Evolutionary conservation across 2,888 invertebrate species (phyloP), one percentile per base, ranked within the genome.

Genomic region (Lasioglossum figueresi): DNA sequence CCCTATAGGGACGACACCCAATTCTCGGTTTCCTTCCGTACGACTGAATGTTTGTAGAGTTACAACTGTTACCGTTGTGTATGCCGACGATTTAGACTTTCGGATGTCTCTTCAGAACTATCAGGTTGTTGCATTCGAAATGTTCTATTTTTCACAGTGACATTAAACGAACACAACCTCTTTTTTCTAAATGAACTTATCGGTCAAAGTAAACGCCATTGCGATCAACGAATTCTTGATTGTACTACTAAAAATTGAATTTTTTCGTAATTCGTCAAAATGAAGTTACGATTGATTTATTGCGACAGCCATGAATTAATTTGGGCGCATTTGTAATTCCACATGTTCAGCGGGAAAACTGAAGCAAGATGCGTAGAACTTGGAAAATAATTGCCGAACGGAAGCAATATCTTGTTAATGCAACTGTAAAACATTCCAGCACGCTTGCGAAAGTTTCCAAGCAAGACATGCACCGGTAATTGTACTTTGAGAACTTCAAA

Each of bases 401-500:
- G 56, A n/a, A 56, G n/a, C 56, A 56, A n/a, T n/a, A n/a, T 56
- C 10, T 12, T n/a, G 56, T n/a, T 56, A 27, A 59, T 59, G 59
- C 59, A 59, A 5, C 27, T 27, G 27, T 59, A 14, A 59, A 59
- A 27, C 59, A 59, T 59, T 59, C 27, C 4, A 27, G 59, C 1
- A 27, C n/a, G 59, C 59, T 59, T 59, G 27, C 59, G 27, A 14
- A 27, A 59, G 59, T 59, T 59, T 59, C 59, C 27, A 14, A 27
- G 27, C 27, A 59, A 27, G 59, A 59, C 59, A 14, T 14, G 59
- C 59, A 27, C 27, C 27, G 14, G n/a, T 59, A 59, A 27, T 59
- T 59, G 27, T 59, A 59, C 59, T 59, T 59, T 59, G 59, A 59
- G 8, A 56, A 56, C 56, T 56, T 56, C n/a, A 56, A 59, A 27